These are phyloP conservation scores for Mesopsocus fuscifrons DNA, from an alignment of 2,888 invertebrate genomes.

Conservation along the genomic window DNA sequence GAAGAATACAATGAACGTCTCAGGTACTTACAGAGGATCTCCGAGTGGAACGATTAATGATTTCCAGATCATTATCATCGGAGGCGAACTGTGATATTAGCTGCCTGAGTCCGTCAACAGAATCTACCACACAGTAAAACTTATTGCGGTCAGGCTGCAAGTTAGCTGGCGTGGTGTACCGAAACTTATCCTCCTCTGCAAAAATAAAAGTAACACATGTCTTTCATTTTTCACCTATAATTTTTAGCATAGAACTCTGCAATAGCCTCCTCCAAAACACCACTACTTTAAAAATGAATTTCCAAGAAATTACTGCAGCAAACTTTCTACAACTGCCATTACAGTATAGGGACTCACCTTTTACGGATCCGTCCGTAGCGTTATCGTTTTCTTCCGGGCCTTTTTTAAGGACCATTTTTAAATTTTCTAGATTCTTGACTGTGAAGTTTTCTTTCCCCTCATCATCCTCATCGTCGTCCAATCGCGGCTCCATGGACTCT, in stretches of 20 bases:
- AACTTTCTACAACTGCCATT: too few species aligned
- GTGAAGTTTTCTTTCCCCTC: constrained; percentile 5
- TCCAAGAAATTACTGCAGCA: too few species aligned
- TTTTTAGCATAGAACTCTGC: too few species aligned
- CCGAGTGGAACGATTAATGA: constrained; percentile 2
- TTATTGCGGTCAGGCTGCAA: constrained; percentile 12
- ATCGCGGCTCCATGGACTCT: background rate
- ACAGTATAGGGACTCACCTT: too few species aligned
- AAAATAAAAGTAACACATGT: too few species aligned
- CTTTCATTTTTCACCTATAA: too few species aligned
- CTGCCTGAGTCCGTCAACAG: constrained; percentile 26
- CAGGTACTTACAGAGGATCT: too few species aligned
- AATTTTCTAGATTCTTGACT: constrained; percentile 7
- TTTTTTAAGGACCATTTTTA: constrained; percentile 8
- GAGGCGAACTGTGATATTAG: constrained; percentile 23
- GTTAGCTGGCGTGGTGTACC: background rate
- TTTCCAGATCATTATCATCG: constrained; percentile 12
- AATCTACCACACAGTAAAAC: constrained; percentile 30
- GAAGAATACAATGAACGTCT: too few species aligned
- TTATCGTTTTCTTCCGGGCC: background rate
- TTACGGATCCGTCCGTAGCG: background rate
- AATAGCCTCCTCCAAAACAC: too few species aligned
- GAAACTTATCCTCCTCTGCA: background rate
- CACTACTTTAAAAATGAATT: too few species aligned
- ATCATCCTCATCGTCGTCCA: background rate